Evolutionary conservation across 2,888 invertebrate species (phyloP), one percentile per base, ranked within the genome.

Genomic region (Altica lythri): DNA sequence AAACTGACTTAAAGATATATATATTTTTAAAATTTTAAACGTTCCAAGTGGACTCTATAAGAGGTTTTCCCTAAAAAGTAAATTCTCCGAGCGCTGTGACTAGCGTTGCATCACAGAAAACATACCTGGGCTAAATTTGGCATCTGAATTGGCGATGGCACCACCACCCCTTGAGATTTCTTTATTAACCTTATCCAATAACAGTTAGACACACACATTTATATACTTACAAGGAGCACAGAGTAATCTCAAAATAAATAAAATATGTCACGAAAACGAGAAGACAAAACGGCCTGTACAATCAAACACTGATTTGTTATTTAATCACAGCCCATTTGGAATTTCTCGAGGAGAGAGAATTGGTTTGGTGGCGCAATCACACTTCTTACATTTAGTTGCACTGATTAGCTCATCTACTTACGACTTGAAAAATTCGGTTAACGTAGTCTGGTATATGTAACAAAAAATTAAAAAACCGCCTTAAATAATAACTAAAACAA

Each of bases 271-370:
- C 72, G 72, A 73, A 49, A 53, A 81, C 79, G 77, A 78, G 80
- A 78, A 81, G 76, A 83, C 80, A 77, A 81, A 82, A 79, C 83
- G 83, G 83, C 82, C 83, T 83, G 83, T 84, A 84, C 83, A 84
- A 80, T 83, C 80, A 81, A 81, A 82, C 80, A 82, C 80, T 81
- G 82, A 82, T 81, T 77, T 76, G 78, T 78, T 77, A 75, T 75
- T 83, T 82, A 84, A 85, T 87, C 87, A 87, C 87, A 87, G 87
- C 86, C 86, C 86, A 83, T 83, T 86, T 86, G 86, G 86, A 86
- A 86, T 86, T 85, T 85, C 77, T 79, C 78, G 77, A 53, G 32
- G 53, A 51, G 59, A 76, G 75, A 72, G 70, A 70, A 69, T 69
- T 68, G 72, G 69, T 62, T 54, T 59, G 65, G 62, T 62, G 67